phyloP scores from a whole-genome alignment of 2,888 invertebrate genomes.

The Drosophila vallismaia region DNA sequence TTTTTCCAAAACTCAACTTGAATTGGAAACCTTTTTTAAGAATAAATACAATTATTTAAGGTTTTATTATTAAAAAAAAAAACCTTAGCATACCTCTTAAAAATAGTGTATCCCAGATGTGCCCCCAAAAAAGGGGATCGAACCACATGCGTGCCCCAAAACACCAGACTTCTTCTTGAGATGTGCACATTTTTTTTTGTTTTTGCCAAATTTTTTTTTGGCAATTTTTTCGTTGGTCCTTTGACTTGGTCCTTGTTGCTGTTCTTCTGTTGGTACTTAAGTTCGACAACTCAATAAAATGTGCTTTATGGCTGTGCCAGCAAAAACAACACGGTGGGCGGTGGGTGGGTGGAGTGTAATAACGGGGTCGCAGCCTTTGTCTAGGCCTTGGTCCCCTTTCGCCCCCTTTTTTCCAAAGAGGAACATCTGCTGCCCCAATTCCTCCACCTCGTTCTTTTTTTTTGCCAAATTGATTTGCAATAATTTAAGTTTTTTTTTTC shows the following conservation, averaged over 20 bases:
- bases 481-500: constrained; percentile 76
- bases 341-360: constrained; percentile 46
- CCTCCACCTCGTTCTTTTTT: constrained; percentile 16
- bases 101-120: neutral
- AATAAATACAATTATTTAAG: too few species aligned
- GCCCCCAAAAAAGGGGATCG: neutral
- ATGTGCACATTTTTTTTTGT: constrained; percentile 33
- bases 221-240: constrained; percentile 2
- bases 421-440: constrained; percentile 43
- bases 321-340: constrained; percentile 35
- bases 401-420: constrained; percentile 26
- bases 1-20: too few species aligned
- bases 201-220: constrained; percentile 47
- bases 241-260: constrained; percentile 34
- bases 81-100: neutral
- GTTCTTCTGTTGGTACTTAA: constrained; percentile 66
- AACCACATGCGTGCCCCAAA: constrained; percentile 40
- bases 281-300: constrained; percentile 83
- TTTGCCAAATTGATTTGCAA: constrained; percentile 82
- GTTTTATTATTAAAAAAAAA: neutral
- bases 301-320: constrained; percentile 81
- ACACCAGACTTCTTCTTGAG: constrained; percentile 18
- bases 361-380: constrained; percentile 60
- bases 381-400: constrained; percentile 55
- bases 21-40: too few species aligned